phyloP scores from a whole-genome alignment of 2,113 vertebrate genomes.

The Meleagris gallopavo region DNA sequence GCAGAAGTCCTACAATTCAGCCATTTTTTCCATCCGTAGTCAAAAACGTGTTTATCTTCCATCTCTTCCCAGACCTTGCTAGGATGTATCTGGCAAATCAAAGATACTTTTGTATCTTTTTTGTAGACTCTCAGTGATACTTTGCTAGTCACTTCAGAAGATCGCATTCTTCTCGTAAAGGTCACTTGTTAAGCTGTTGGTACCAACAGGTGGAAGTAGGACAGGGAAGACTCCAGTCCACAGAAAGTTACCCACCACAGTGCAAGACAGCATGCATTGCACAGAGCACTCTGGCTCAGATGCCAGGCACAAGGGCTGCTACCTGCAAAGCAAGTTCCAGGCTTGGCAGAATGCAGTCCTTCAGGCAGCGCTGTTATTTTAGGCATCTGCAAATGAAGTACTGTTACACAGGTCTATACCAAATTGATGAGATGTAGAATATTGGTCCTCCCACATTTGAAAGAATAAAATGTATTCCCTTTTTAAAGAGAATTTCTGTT shows the following conservation, averaged over 20 bases:
- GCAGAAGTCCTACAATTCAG: background rate
- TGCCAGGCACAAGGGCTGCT: background rate
- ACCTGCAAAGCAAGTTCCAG: background rate
- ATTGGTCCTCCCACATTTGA: background rate
- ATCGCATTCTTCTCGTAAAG: fast-evolving
- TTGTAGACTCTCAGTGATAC: background rate
- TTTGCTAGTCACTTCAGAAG: background rate
- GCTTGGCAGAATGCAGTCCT: background rate
- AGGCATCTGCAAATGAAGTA: background rate
- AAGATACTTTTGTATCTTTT: background rate
- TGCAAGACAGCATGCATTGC: background rate
- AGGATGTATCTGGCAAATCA: background rate
- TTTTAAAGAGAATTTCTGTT: background rate
- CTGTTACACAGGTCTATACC: background rate
- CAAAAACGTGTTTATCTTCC: fast-evolving
- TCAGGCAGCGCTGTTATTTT: background rate
- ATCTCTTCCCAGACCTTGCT: background rate
- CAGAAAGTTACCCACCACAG: background rate
- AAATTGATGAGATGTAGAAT: background rate
- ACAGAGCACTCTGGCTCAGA: background rate
- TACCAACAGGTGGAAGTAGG: background rate
- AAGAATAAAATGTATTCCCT: background rate
- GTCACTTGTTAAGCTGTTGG: background rate
- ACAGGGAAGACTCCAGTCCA: background rate
- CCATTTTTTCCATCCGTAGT: background rate